phyloP scores from a whole-genome alignment of 2,113 vertebrate genomes.

The Lampris incognitus region DNA sequence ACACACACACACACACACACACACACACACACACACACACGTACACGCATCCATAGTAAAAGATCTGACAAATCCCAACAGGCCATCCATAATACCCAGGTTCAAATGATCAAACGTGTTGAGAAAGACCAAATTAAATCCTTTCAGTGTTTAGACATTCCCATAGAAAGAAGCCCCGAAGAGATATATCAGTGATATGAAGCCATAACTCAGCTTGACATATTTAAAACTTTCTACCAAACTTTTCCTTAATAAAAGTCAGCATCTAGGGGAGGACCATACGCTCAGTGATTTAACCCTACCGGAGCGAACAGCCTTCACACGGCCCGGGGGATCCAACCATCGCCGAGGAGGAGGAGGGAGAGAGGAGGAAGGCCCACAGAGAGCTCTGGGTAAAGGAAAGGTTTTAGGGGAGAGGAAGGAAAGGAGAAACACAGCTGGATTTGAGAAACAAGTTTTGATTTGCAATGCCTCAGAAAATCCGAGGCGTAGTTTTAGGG shows the following conservation, averaged over 20 bases:
- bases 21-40: background rate
- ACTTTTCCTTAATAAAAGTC: background rate
- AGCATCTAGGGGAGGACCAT: background rate
- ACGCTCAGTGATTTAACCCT: slow-evolving; percentile 3
- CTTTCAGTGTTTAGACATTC: slow-evolving; percentile 17
- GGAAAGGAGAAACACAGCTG: background rate
- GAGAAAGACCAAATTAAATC: slow-evolving; percentile 19
- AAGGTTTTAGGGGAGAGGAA: background rate
- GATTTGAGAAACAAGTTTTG: no score
- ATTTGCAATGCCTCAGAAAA: no score
- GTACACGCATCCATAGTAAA: background rate
- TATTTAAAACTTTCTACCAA: no score
- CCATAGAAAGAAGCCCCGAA: slow-evolving; percentile 13
- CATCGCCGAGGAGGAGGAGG: background rate
- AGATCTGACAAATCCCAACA: slow-evolving; percentile 19
- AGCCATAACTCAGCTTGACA: background rate
- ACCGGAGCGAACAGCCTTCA: slow-evolving; percentile 18
- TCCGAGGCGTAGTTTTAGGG: no score
- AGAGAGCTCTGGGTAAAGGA: no score
- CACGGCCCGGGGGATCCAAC: background rate
- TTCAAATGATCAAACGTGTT: background rate
- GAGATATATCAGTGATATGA: background rate
- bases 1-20: background rate
- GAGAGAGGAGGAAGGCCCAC: background rate
- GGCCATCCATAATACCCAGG: slow-evolving; percentile 12